Percentiles rank a stretch among this genome's conserved stretches.
Conservation (phyloP, 2,888 invertebrate genomes). For the Nemoura dubitans region DNA sequence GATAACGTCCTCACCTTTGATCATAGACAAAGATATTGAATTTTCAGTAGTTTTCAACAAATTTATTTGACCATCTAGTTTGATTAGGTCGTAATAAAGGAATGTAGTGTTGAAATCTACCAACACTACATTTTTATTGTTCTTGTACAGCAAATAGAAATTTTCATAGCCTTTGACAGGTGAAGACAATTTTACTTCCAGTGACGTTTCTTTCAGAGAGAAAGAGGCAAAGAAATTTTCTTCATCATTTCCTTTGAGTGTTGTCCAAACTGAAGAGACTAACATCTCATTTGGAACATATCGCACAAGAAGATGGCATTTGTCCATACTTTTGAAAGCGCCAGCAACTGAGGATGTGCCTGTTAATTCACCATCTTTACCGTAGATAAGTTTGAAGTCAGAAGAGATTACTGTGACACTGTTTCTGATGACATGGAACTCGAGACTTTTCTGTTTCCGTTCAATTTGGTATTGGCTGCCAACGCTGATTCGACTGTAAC, state of each 20-base stretch:
- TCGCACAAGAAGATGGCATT: background rate
- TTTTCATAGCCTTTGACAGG: constrained; percentile 29
- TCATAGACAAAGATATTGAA: constrained; percentile 12
- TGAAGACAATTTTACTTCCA: background rate
- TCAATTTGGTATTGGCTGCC: background rate
- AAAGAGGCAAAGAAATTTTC: constrained; percentile 1
- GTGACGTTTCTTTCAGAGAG: background rate
- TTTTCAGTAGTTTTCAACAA: background rate
- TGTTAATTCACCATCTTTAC: background rate
- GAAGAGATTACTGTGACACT: background rate
- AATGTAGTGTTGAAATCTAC: constrained; percentile 29
- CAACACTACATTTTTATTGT: background rate
- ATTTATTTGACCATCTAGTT: constrained; percentile 8
- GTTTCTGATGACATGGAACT: background rate
- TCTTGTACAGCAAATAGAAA: background rate
- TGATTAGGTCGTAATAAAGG: constrained; percentile 29
- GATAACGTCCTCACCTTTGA: background rate
- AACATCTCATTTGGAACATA: background rate
- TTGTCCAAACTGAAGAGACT: background rate
- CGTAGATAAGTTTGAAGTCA: background rate
- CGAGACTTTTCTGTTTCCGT: background rate
- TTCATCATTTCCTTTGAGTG: background rate
- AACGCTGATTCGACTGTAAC: background rate
- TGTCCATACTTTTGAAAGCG: background rate
- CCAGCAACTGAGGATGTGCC: background rate